Evolutionary conservation across 2,113 vertebrate genomes (phyloP).

Genomic region (Aythya baeri): DNA sequence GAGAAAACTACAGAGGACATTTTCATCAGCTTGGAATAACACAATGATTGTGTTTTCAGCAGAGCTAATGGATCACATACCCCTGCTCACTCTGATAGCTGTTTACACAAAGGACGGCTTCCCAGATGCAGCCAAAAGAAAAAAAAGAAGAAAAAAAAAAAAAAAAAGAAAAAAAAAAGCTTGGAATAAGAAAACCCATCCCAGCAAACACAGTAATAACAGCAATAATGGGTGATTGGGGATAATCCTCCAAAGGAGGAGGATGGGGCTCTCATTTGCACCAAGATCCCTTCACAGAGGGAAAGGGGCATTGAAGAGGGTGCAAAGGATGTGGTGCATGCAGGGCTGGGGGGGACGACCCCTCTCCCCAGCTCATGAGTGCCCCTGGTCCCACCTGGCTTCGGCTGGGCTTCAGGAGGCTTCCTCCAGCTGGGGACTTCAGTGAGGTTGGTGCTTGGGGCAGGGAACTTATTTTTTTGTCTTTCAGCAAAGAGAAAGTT

Average conservation of each 20-base stretch:
- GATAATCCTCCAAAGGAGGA: slow-evolving; percentile 16
- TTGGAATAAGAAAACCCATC: slow-evolving; percentile 32
- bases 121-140: slow-evolving; percentile 74
- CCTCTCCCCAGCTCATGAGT: background rate
- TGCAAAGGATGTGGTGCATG: background rate
- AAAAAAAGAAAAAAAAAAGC: background rate
- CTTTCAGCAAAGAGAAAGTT: background rate
- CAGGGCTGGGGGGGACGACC: background rate
- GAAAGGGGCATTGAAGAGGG: background rate
- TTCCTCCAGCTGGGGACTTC: background rate
- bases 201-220: slow-evolving; percentile 26
- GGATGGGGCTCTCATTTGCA: slow-evolving; percentile 9
- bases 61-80: slow-evolving; percentile 85
- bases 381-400: background rate
- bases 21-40: slow-evolving; percentile 88
- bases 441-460: background rate
- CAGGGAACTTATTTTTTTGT: background rate
- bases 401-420: background rate
- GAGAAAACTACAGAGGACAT: slow-evolving; percentile 79
- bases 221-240: slow-evolving; percentile 12
- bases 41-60: slow-evolving; percentile 87
- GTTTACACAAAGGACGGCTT: slow-evolving; percentile 79
- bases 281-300: background rate
- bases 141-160: background rate
- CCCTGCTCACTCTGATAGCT: slow-evolving; percentile 77